phyloP scores from a whole-genome alignment of 1,140 invertebrate species.

The Drosophila gunungcola region DNA sequence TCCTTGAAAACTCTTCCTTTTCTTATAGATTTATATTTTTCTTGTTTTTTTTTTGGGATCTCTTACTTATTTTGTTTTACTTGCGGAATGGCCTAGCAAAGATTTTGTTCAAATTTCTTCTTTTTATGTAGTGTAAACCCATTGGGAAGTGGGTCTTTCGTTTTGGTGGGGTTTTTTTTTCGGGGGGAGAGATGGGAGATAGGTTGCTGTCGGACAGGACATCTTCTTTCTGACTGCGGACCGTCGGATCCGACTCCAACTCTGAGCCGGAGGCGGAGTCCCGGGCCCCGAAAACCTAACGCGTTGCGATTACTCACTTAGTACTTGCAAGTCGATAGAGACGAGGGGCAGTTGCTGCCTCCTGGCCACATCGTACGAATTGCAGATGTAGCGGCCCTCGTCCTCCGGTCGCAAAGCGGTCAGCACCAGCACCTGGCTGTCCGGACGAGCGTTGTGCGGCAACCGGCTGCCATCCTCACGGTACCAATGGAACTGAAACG shows the following conservation, averaged over 20 bases:
- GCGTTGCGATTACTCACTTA: constrained; percentile 87
- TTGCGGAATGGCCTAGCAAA: constrained; percentile 24
- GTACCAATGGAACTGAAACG: constrained; percentile 77
- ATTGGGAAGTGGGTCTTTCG: not conserved
- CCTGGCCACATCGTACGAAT: constrained; percentile 84
- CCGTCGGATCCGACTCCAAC: constrained; percentile 11
- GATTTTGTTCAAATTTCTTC: constrained; percentile 5
- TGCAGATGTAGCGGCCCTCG: constrained; percentile 90
- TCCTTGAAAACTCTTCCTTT: constrained; percentile 46
- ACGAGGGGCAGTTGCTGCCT: constrained; percentile 86
- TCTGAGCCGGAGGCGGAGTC: constrained; percentile 5
- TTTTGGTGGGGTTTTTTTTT: constrained; percentile 11
- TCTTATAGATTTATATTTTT: constrained; percentile 10
- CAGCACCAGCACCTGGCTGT: constrained; percentile 77
- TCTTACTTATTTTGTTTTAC: constrained; percentile 32
- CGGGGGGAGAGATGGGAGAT: constrained; percentile 16
- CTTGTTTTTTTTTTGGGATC: constrained; percentile 1
- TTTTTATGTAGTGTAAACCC: constrained; percentile 4
- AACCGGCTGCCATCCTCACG: constrained; percentile 84
- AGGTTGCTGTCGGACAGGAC: constrained; percentile 9
- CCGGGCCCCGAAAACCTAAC: constrained; percentile 7
- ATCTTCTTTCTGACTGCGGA: constrained; percentile 22
- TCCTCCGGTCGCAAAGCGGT: constrained; percentile 87
- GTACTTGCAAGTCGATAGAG: constrained; percentile 89
- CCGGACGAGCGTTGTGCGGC: constrained; percentile 58